A percentile compares a stretch with the other conserved stretches of the same genome.
Evolutionary conservation across 2,797 vertebrate genomes (phyloP).

Genomic region (Alca torda): DNA sequence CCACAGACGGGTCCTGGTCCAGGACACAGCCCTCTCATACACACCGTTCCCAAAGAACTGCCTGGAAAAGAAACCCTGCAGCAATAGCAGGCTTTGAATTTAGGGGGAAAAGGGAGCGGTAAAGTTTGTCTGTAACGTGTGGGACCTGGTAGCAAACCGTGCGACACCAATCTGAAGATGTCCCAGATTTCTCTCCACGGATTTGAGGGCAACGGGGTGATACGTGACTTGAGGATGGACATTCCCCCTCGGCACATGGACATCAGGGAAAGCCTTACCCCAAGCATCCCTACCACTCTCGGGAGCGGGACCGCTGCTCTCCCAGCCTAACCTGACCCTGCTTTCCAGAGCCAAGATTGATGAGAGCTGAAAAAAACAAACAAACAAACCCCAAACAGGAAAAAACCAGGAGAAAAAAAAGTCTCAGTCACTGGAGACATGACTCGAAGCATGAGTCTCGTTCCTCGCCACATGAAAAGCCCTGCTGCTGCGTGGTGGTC

Average conservation of each 20-base stretch:
- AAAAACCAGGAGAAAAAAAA: background rate
- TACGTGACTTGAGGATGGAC: background rate
- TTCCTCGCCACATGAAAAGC: constrained; percentile 43
- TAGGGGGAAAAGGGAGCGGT: background rate
- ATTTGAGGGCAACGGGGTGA: background rate
- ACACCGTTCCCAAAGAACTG: background rate
- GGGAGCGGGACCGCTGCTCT: background rate
- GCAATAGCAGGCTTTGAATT: background rate
- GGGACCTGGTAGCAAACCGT: background rate
- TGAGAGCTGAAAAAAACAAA: background rate
- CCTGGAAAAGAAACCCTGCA: background rate
- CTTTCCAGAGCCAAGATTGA: background rate
- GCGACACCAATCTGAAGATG: background rate
- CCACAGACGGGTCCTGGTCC: background rate
- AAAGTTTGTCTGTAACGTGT: background rate
- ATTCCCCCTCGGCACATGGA: fast-evolving
- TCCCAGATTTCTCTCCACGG: background rate
- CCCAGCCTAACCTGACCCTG: background rate
- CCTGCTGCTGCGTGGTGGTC: background rate
- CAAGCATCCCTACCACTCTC: background rate
- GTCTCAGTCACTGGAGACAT: background rate
- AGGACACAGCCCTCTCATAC: too few relatives aligned
- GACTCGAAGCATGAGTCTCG: fast-evolving
- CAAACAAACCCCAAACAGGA: too few relatives aligned
- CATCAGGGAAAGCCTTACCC: background rate